A percentile compares a stretch with the other conserved stretches of the same genome.
Evolutionary conservation across 1,140 invertebrate genomes (phyloP).

Genomic region (Tribolium castaneum): DNA sequence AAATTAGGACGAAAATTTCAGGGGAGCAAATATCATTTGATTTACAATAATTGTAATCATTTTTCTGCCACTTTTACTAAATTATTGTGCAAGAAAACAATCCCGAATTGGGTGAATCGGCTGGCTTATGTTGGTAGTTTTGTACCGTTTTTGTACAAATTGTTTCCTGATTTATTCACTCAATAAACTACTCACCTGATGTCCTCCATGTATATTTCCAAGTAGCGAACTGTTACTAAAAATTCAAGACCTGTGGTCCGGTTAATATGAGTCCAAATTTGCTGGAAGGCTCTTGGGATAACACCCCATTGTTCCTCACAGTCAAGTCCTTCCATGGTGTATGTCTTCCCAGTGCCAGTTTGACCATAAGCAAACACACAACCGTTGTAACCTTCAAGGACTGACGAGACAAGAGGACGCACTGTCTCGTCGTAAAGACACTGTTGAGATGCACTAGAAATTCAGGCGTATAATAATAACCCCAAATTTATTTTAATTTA

Average conservation of each 20-base stretch:
- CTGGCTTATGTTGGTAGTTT: constrained; percentile 97
- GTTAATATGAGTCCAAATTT: constrained; percentile 93
- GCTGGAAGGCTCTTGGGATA: constrained; percentile 95
- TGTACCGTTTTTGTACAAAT: constrained; percentile 97
- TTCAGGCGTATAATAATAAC: not conserved
- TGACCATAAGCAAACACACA: constrained; percentile 98
- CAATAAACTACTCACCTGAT: constrained; percentile 64
- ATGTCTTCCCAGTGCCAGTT: constrained; percentile 72
- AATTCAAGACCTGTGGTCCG: constrained; percentile 90
- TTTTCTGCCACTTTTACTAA: constrained; percentile 93
- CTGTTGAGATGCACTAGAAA: constrained; percentile 83
- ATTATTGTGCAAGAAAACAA: constrained; percentile 94
- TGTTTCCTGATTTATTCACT: constrained; percentile 82
- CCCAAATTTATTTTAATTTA: no score
- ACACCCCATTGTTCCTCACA: constrained; percentile 79
- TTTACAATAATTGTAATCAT: constrained; percentile 99
- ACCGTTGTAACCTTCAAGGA: constrained; percentile 95
- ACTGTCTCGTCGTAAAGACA: constrained; percentile 97
- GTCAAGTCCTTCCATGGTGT: constrained; percentile 90
- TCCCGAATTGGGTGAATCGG: constrained; percentile 98
- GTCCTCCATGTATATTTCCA: constrained; percentile 96
- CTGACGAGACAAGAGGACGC: constrained; percentile 93
- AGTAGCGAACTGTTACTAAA: constrained; percentile 90
- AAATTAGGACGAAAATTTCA: constrained; percentile 97
- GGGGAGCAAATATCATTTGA: constrained; percentile 97